phyloP scores from a whole-genome alignment of 2,888 invertebrate species.

The Leptinotarsa haldemani region DNA sequence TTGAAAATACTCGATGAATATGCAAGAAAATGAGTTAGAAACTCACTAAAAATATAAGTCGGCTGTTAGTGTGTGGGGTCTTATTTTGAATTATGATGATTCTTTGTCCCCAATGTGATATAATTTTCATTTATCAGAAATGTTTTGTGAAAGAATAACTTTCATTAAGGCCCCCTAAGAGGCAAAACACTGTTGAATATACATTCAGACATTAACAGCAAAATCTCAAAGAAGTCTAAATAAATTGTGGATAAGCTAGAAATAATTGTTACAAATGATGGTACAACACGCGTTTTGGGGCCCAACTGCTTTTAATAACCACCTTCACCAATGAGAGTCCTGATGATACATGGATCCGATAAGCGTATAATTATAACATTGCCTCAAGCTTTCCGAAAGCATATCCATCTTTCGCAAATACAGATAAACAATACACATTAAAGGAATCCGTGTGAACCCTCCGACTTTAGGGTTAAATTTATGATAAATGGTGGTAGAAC shows the following conservation, averaged over 20 bases:
- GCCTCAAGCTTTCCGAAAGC: slow-evolving; percentile 41
- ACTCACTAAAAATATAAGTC: no score
- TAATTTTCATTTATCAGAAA: not conserved
- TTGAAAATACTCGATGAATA: no score
- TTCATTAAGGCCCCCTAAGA: not conserved
- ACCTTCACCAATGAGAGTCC: slow-evolving; percentile 56
- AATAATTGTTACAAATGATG: slow-evolving; percentile 66
- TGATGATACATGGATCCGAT: slow-evolving; percentile 60
- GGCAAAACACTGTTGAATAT: not conserved
- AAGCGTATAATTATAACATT: slow-evolving; percentile 56
- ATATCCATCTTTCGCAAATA: slow-evolving; percentile 47
- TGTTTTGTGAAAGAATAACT: not conserved
- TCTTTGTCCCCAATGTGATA: no score
- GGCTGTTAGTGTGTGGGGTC: no score
- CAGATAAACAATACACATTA: slow-evolving; percentile 46
- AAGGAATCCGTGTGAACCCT: slow-evolving; percentile 43
- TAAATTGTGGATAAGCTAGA: slow-evolving; percentile 59
- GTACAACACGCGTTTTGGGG: slow-evolving; percentile 53
- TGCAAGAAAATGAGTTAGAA: no score
- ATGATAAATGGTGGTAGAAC: slow-evolving; percentile 38
- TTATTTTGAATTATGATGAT: no score
- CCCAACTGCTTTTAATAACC: slow-evolving; percentile 61
- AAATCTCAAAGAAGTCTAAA: slow-evolving; percentile 19
- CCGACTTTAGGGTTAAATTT: slow-evolving; percentile 34
- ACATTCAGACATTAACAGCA: slow-evolving; percentile 25